These are phyloP conservation scores for Thalpophila matura DNA, from an alignment of 2,888 invertebrate genomes.

Conservation along the genomic window DNA sequence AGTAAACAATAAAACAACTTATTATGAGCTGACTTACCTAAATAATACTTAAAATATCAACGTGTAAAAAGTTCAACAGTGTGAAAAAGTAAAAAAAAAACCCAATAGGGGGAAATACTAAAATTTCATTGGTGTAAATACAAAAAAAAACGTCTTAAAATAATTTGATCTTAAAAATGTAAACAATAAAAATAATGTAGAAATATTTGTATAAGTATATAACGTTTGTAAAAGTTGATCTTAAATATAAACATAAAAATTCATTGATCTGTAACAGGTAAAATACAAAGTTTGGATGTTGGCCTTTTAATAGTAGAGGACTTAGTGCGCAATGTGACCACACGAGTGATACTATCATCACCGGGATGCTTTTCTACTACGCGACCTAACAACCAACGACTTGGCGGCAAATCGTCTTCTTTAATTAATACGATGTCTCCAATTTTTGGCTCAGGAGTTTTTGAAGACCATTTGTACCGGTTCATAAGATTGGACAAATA, in stretches of 20 bases:
- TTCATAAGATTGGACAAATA: constrained; percentile 22
- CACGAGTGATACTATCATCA: constrained; percentile 12
- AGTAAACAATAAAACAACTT: too few species aligned
- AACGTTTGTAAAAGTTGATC: too few species aligned
- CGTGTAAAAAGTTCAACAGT: too few species aligned
- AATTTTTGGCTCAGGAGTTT: constrained; percentile 34
- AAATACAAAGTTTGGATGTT: constrained; percentile 5
- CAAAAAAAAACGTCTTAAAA: too few species aligned
- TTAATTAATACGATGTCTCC: constrained; percentile 59
- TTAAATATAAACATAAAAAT: neutral
- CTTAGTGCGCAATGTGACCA: constrained; percentile 2
- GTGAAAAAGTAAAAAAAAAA: too few species aligned
- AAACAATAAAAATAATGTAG: too few species aligned
- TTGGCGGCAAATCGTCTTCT: constrained; percentile 15
- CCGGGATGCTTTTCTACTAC: constrained; percentile 4
- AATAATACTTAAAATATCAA: too few species aligned
- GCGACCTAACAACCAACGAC: constrained; percentile 6
- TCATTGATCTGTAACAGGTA: neutral
- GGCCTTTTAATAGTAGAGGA: constrained; percentile 11
- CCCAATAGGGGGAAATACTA: too few species aligned
- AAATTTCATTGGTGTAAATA: too few species aligned
- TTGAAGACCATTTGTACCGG: neutral
- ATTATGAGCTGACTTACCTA: too few species aligned
- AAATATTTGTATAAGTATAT: too few species aligned
- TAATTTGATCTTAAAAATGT: too few species aligned